Percentiles rank a stretch among this genome's conserved stretches.
These are phyloP conservation scores for Acanthis flammea DNA, from an alignment of 2,797 vertebrate species.

Conservation along the genomic window DNA sequence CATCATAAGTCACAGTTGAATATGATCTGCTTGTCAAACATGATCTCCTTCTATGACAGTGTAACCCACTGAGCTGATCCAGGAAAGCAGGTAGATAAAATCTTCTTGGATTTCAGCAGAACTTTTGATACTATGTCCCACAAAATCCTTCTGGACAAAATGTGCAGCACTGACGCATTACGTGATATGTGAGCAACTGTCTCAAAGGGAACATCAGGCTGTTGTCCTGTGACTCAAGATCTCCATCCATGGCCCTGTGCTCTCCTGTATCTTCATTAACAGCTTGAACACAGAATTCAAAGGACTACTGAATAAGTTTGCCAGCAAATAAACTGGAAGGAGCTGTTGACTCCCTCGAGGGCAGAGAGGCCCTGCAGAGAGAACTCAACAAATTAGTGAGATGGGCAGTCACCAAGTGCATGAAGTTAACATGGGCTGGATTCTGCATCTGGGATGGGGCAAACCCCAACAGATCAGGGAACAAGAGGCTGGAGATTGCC, in stretches of 20 bases:
- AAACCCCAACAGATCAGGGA: background rate
- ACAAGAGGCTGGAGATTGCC: background rate
- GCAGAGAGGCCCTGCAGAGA: background rate
- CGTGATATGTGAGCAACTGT: accelerated
- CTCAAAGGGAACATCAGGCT: background rate
- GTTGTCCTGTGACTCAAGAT: background rate
- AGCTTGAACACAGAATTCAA: background rate
- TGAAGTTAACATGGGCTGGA: background rate
- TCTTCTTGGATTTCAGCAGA: background rate
- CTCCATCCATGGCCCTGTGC: background rate
- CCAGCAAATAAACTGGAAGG: no score
- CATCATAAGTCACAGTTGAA: accelerated
- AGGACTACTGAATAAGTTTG: background rate
- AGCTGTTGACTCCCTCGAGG: accelerated
- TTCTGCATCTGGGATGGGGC: background rate
- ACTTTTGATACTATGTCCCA: background rate
- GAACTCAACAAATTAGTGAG: background rate
- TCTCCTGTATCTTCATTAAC: background rate
- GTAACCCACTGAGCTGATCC: background rate
- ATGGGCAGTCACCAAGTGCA: no score
- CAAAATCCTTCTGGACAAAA: background rate
- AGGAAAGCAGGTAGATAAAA: background rate
- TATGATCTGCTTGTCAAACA: accelerated
- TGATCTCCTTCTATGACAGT: background rate
- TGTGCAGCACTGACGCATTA: background rate